These are phyloP conservation scores for Drosophila ustulata DNA, from an alignment of 2,888 invertebrate genomes.

Conservation along the genomic window DNA sequence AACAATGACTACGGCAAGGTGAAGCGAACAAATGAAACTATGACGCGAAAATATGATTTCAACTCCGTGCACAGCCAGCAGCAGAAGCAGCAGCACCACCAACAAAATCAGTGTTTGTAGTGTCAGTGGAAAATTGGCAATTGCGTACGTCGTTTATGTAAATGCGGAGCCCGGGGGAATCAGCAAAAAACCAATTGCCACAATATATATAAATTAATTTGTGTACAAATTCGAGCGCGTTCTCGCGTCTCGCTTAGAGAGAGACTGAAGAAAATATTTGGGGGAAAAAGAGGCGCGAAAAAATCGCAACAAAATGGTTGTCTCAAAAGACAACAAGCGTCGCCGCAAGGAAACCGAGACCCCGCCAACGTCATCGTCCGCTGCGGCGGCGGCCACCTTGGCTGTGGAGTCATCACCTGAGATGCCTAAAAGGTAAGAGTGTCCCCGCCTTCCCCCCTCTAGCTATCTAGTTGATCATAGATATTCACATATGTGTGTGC, in stretches of 20 bases:
- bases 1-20: constrained; percentile 22
- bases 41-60: constrained; percentile 79
- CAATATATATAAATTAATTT: constrained; percentile 33
- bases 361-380: constrained; percentile 77
- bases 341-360: constrained; percentile 83
- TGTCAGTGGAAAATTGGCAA: constrained; percentile 74
- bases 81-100: constrained; percentile 54
- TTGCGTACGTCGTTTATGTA: constrained; percentile 67
- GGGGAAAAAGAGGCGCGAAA: constrained; percentile 76
- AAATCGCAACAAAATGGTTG: constrained; percentile 84
- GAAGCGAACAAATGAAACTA: constrained; percentile 63
- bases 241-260: constrained; percentile 29
- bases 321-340: constrained; percentile 85
- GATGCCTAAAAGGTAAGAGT: constrained; percentile 84
- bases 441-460: constrained; percentile 17
- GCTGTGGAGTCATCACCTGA: constrained; percentile 84
- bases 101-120: constrained; percentile 79
- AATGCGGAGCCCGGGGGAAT: constrained; percentile 42
- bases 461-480: constrained; percentile 43
- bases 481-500: constrained; percentile 31
- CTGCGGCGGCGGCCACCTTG: constrained; percentile 56
- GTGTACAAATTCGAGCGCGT: constrained; percentile 34
- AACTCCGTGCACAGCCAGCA: constrained; percentile 61
- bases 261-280: constrained; percentile 49
- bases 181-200: constrained; percentile 40